Evolutionary conservation across 2,113 vertebrate genomes (phyloP), one percentile per base, ranked within the genome.

Genomic region (Ondatra zibethicus): DNA sequence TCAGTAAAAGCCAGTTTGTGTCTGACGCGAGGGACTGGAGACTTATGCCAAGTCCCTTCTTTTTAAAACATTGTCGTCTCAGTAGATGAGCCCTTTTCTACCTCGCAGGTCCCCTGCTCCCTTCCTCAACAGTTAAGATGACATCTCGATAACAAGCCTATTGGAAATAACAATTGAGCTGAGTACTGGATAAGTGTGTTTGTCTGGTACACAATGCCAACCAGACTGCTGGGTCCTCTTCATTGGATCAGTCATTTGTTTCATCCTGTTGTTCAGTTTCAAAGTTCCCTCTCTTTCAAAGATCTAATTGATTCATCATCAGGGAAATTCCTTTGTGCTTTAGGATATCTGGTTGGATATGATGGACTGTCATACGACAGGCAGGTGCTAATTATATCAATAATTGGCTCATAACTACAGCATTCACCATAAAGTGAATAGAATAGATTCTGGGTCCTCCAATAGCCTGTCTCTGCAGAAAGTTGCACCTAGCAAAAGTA

Each of bases 251-350:
- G 27, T 1, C 76, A 55, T 78, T 73, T 85, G 75, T 93, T 89
- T 80, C 81, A 25, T 50, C 36, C n/a, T 78, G 36, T 47, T 85
- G 50, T 92, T 93, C 52, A 42, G 42, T 85, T 92, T 95, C 42
- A 80, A 94, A 92, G 45, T 92, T 45, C n/a, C 77, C 36, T 81
- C 25, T 82, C 47, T 92, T 95, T 85, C 23, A 89, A 90, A 96
- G 94, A 90, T 25, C 13, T 16, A 77, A 68, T 89, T 89, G 70
- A 92, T 50, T 95, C 10, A 86, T 45, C 29, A 85, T 39, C 33
- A 76, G 36, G 88, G 77, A 68, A 78, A 85, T 65, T 96, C 78
- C 36, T 95, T 1, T 92, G 33, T 89, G 75, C 55, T 73, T 50
- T 77, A 87, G 61, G 11, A 7, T 11, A 36, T 89, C 65, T 80